Base-by-base conservation (phyloP, 2,888 invertebrate genomes). In the Napeogenes inachia region DNA sequence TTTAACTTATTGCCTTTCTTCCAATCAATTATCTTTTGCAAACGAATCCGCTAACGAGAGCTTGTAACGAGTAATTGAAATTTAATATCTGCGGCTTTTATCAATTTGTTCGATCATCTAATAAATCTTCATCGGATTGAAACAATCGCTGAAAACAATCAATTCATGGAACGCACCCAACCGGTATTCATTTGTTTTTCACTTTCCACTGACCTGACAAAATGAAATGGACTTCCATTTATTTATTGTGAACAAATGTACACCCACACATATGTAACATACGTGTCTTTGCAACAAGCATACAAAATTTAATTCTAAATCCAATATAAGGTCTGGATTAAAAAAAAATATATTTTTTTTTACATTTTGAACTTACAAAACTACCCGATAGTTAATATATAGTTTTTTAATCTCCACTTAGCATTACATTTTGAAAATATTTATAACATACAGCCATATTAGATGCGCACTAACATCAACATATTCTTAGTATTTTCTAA, bases 151-250 rank as follows among this genome's bases (percentile, higher is more conserved):
- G 54, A 60, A 60, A 60, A 63, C 63, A 63, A 63, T 60, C 63
- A 60, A 63, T 63, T 60, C 54, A 54, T 63, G 56, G 62, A 56
- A 63, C 54, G 60, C 60, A 54, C 33, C 46, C 63, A 38, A 57
- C 57, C 46, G 57, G 60, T 57, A 57, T 63, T 60, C 57, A 63
- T 63, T 63, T 63, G 60, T 57, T 63, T 60, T 63, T 56, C 54
- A 56, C 63, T 63, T 54, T 53, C 55, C 56, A 56, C 21, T 54
- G 35, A 56, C 42, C 59, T 53, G 50, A 50, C 59, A 54, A 45
- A 54, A 59, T 59, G 59, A 59, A 59, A 50, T 50, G 50, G 50
- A 42, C 42, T 42, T 42, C 42, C 8, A 42, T 42, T 42, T 8
- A 38, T 38, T 38, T 42, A 42, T 42, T 42, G 42, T 50, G 50